Evolutionary conservation across 2,113 vertebrate species (phyloP), one percentile per base, ranked within the genome.

Genomic region (Corythornis vintsioides): DNA sequence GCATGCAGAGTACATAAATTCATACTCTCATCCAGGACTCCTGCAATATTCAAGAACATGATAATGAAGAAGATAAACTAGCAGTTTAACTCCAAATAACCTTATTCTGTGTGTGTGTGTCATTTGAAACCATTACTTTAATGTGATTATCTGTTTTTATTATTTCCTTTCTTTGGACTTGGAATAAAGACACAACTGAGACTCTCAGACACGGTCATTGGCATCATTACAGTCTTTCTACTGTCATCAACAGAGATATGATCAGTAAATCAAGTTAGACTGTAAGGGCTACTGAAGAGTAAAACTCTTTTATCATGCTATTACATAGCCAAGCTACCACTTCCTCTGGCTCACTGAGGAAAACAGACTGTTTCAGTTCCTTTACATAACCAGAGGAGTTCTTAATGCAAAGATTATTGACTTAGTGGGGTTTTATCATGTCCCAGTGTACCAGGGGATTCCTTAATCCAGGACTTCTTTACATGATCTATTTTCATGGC

Each of bases 381-480:
- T 96, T 94, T 83, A 85, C 91, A 94, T 83, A 95, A 96, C 91
- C 75, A 94, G 78, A 87, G 52, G 60, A 92, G 92, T 53, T 93
- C 89, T 93, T 95, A 96, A 96, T 77, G 85, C 87, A 89, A 72
- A 96, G 94, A 96, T 96, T 96, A 96, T 92, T 96, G 95, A 90
- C 87, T 95, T 95, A 95, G 87, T 91, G 84, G 79, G 81, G 60
- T 92, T 95, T 94, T 95, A 94, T 95, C 91, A 24, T 67, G 82
- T 92, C 82, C 82, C 60, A 50, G 64, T 77, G 89, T 85, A 84
- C 84, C 94, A 93, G 60, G 92, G 94, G 95, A 96, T 91, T 94
- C 86, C 93, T 93, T 96, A 95, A 95, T 92, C 94, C 94, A 76
- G 60, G 91, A 87, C 82, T 91, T 95, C 67, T 93, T 93, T 76